phyloP scores from a whole-genome alignment of 2,888 invertebrate genomes.

The Enchytraeus crypticus region DNA sequence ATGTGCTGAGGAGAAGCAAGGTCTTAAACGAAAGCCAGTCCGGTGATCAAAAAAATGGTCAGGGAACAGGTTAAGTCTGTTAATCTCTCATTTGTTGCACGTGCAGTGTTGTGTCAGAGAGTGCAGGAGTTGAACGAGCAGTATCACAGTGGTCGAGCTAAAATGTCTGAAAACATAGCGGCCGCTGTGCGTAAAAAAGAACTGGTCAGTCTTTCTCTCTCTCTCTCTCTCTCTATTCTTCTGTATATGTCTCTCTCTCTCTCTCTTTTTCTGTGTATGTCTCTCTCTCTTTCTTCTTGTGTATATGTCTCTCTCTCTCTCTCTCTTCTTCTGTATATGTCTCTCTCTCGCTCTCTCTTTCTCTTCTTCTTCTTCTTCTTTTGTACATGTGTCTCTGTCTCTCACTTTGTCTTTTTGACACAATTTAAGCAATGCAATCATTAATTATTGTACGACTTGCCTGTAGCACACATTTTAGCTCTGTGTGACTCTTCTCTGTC shows the following conservation, averaged over 20 bases:
- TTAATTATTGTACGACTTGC: no score
- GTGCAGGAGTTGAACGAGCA: constrained; percentile 29
- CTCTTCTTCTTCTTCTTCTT: background rate
- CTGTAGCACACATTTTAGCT: background rate
- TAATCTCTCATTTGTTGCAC: no score
- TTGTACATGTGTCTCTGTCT: background rate
- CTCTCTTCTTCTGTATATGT: background rate
- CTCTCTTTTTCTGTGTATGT: no score
- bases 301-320: no score
- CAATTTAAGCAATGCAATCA: no score
- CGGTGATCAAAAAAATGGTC: no score
- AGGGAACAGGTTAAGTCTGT: no score
- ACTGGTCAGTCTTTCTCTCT: background rate
- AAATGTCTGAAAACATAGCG: background rate
- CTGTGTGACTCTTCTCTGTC: background rate
- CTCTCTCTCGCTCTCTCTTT: background rate
- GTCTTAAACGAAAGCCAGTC: no score
- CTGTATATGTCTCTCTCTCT: no score
- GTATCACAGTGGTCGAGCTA: constrained; percentile 3
- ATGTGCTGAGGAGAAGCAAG: no score
- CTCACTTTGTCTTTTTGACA: background rate
- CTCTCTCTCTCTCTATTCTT: no score
- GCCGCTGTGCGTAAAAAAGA: background rate
- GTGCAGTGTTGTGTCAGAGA: constrained; percentile 26
- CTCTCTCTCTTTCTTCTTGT: no score